Evolutionary conservation across 1,140 invertebrate species (phyloP).

Genomic region (Drosophila santomea): DNA sequence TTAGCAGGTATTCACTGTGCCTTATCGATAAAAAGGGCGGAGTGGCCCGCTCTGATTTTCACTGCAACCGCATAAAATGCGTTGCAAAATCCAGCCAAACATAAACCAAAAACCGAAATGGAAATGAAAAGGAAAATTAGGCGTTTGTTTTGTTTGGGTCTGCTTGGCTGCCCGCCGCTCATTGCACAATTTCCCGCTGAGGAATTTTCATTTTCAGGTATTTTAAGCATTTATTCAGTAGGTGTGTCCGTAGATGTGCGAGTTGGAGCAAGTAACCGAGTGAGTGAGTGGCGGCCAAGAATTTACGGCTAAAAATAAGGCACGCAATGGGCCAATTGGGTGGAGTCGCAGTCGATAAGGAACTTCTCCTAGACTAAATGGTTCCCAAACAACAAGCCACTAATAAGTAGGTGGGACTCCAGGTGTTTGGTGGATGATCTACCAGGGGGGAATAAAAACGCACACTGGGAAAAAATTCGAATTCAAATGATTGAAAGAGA

Average conservation of each 20-base stretch:
- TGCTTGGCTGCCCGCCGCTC: slow-evolving; percentile 49
- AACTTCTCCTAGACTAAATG: slow-evolving; percentile 12
- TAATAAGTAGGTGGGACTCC: neutral
- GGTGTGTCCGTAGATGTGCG: slow-evolving; percentile 19
- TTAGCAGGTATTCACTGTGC: slow-evolving; percentile 1
- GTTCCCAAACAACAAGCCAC: slow-evolving; percentile 13
- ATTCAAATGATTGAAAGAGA: too few species aligned
- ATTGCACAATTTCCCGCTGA: slow-evolving; percentile 48
- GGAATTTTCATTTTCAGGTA: slow-evolving; percentile 40
- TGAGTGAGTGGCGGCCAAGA: slow-evolving; percentile 32
- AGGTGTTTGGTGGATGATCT: slow-evolving; percentile 20
- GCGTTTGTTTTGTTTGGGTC: slow-evolving; percentile 44
- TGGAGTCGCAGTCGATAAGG: slow-evolving; percentile 21
- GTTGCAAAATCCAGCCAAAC: slow-evolving; percentile 29
- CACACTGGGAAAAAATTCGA: neutral
- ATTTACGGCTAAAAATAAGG: slow-evolving; percentile 71
- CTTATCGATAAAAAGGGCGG: slow-evolving; percentile 14
- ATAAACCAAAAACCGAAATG: slow-evolving; percentile 30
- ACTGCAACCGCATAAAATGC: slow-evolving; percentile 29
- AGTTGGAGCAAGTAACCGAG: neutral
- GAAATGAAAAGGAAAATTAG: slow-evolving; percentile 42
- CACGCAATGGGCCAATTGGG: slow-evolving; percentile 53
- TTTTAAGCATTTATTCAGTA: slow-evolving; percentile 11
- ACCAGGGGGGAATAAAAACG: neutral
- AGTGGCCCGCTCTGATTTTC: neutral